phyloP scores from a whole-genome alignment of 2,888 invertebrate species.

The Protodeltote pygarga region DNA sequence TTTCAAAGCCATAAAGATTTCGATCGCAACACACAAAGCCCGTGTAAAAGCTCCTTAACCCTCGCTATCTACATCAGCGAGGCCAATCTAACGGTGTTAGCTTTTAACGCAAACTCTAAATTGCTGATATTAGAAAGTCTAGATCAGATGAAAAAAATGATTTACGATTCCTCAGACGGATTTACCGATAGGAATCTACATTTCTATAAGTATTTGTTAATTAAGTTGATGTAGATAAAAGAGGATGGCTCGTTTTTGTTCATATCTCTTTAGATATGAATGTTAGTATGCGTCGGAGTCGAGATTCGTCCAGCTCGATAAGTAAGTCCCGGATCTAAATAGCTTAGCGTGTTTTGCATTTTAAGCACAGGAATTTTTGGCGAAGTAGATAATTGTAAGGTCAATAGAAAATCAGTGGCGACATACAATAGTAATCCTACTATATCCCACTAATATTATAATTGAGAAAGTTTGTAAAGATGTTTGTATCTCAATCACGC shows the following conservation, averaged over 20 bases:
- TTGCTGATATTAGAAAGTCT: constrained; percentile 43
- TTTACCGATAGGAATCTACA: constrained; percentile 14
- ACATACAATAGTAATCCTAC: too few species aligned
- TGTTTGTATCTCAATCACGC: too few species aligned
- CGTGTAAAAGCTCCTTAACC: constrained; percentile 18
- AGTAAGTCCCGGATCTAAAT: constrained; percentile 10
- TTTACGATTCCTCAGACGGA: constrained; percentile 27
- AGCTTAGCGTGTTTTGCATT: constrained; percentile 13
- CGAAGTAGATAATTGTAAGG: too few species aligned
- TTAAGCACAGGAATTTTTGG: constrained; percentile 10
- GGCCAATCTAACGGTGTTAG: constrained; percentile 46
- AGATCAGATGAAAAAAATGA: constrained; percentile 29
- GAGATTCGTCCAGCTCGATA: constrained; percentile 27
- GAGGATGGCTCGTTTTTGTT: constrained; percentile 3
- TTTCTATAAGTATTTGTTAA: constrained; percentile 9
- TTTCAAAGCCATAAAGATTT: too few species aligned
- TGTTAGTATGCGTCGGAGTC: constrained; percentile 24
- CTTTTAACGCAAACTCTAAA: constrained; percentile 38
- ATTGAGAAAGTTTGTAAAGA: too few species aligned
- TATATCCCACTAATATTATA: too few species aligned
- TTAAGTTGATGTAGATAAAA: constrained; percentile 7
- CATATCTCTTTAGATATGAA: constrained; percentile 10
- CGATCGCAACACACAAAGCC: neutral
- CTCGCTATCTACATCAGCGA: constrained; percentile 24
- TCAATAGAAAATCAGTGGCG: too few species aligned